These are phyloP conservation scores for Pseudomyrmex dendroicus DNA, from an alignment of 1,140 invertebrate species.

Conservation along the genomic window DNA sequence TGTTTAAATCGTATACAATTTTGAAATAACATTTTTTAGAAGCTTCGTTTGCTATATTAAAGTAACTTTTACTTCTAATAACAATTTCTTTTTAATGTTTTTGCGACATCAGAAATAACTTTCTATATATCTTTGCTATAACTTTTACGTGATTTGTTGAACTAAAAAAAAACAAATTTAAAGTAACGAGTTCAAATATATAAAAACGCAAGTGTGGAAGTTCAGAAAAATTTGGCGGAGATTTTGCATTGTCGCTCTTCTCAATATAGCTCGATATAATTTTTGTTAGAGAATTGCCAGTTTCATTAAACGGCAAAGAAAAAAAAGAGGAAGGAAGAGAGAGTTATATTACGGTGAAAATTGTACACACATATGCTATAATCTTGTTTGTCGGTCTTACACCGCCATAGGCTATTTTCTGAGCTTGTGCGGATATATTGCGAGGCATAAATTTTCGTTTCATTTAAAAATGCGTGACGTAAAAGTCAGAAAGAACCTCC, in stretches of 20 bases:
- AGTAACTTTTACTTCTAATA: too few species aligned
- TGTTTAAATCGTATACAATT: too few species aligned
- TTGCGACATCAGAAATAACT: too few species aligned
- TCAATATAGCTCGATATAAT: not conserved
- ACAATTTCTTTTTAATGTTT: too few species aligned
- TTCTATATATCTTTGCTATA: too few species aligned
- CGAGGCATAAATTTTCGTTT: slow-evolving; percentile 73
- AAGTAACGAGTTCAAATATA: not conserved
- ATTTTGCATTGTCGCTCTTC: too few species aligned
- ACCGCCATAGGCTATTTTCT: not conserved
- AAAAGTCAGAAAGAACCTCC: slow-evolving; percentile 3
- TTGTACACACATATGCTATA: not conserved
- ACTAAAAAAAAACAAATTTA: too few species aligned
- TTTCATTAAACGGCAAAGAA: slow-evolving; percentile 18
- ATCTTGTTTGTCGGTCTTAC: not conserved
- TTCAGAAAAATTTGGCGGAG: not conserved
- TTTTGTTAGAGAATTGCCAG: not conserved
- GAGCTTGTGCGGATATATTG: slow-evolving; percentile 36
- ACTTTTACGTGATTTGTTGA: too few species aligned
- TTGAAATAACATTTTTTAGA: too few species aligned
- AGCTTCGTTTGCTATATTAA: too few species aligned
- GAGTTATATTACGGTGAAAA: slow-evolving; percentile 15
- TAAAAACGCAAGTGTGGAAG: not conserved
- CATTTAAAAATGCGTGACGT: slow-evolving; percentile 49
- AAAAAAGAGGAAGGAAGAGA: too few species aligned